Percentiles rank a stretch among this genome's conserved stretches.
phyloP scores from a whole-genome alignment of 2,113 vertebrate species.

The Takifugu bimaculatus region DNA sequence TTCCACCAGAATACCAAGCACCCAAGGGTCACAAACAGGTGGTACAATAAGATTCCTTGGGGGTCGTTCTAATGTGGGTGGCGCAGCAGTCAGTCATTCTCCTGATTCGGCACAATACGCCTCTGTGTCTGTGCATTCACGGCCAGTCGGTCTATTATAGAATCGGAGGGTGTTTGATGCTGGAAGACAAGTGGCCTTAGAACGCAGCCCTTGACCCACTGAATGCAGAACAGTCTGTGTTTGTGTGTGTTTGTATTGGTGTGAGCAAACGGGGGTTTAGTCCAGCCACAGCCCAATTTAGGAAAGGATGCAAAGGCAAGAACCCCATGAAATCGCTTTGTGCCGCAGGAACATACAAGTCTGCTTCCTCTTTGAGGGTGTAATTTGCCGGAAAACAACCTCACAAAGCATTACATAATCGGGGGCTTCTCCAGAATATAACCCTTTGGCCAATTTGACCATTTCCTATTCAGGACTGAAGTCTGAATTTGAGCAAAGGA shows the following conservation, averaged over 20 bases:
- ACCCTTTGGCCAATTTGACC: constrained; percentile 35
- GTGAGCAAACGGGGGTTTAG: constrained; percentile 25
- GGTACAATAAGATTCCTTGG: constrained; percentile 23
- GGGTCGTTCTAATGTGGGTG: constrained; percentile 36
- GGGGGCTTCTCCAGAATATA: constrained; percentile 28
- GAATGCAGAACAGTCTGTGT: constrained; percentile 40
- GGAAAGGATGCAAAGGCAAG: constrained; percentile 52
- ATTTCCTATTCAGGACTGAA: constrained; percentile 17
- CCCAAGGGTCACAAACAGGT: constrained; percentile 37
- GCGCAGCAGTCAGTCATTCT: constrained; percentile 43
- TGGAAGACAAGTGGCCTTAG: constrained; percentile 39
- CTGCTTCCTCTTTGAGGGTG: constrained; percentile 44
- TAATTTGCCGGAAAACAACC: constrained; percentile 64
- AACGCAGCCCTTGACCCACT: constrained; percentile 43
- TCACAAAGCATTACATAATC: constrained; percentile 64
- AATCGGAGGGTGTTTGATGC: constrained; percentile 32
- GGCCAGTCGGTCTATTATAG: constrained; percentile 41
- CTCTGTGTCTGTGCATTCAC: constrained; percentile 58
- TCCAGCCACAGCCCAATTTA: constrained; percentile 52
- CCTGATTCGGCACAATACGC: constrained; percentile 49
- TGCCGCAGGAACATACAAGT: constrained; percentile 44
- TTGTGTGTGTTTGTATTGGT: constrained; percentile 46
- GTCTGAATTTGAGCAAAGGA: background rate
- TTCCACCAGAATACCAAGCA: constrained; percentile 2
- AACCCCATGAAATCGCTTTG: constrained; percentile 65